A percentile compares a stretch with the other conserved stretches of the same genome.
phyloP scores from a whole-genome alignment of 1,140 invertebrate species.

The Drosophila rhopaloa region DNA sequence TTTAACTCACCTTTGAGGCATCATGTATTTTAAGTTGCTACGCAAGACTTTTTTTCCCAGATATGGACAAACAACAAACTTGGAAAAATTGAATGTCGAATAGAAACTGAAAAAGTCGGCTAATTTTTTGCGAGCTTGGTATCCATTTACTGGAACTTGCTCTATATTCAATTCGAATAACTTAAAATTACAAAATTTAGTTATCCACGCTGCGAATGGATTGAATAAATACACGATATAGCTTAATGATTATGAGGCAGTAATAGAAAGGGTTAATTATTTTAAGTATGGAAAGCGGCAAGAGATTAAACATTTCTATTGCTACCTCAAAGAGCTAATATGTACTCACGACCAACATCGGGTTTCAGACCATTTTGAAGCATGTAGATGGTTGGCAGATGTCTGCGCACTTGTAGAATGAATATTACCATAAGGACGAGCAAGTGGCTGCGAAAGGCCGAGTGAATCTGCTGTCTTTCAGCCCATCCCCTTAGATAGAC shows the following conservation, averaged over 20 bases:
- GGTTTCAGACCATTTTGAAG: constrained; percentile 5
- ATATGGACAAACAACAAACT: constrained; percentile 23
- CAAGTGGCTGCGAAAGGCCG: constrained; percentile 33
- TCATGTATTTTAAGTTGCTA: background rate
- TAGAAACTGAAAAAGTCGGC: constrained; percentile 32
- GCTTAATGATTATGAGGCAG: background rate
- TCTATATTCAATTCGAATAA: constrained; percentile 15
- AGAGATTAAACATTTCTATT: too few species aligned
- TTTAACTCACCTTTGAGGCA: constrained; percentile 20
- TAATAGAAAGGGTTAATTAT: background rate
- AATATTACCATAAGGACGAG: constrained; percentile 44
- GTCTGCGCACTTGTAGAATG: constrained; percentile 22
- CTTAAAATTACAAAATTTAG: background rate
- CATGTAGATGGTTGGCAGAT: constrained; percentile 19
- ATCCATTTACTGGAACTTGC: background rate
- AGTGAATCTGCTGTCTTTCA: background rate
- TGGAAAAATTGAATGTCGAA: constrained; percentile 4
- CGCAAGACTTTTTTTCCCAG: constrained; percentile 11
- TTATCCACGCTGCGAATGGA: constrained; percentile 11
- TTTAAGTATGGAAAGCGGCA: too few species aligned
- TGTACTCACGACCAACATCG: constrained; percentile 26
- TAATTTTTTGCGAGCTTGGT: background rate
- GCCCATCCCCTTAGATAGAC: constrained; percentile 38
- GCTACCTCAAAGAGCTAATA: background rate
- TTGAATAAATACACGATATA: background rate